Percentiles rank a stretch among this genome's conserved stretches.
Evolutionary conservation across 2,113 vertebrate genomes (phyloP).

Genomic region (Myiagra hebetior): DNA sequence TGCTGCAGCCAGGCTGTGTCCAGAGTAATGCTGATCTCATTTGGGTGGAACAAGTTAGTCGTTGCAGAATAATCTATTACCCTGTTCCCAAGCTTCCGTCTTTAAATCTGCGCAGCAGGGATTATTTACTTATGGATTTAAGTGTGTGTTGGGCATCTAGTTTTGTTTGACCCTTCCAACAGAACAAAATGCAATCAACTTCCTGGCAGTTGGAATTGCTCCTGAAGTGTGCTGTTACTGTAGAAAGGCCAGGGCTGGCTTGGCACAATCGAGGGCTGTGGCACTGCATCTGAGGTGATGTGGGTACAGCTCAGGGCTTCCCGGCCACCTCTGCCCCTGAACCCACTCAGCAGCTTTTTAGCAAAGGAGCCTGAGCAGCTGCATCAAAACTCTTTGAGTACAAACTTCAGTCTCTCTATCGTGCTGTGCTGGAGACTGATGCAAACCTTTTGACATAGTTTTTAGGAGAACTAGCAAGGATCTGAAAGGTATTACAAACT

Average conservation of each 20-base stretch:
- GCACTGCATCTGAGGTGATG: fast-evolving
- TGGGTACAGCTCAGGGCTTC: neutral
- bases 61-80: neutral
- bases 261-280: fast-evolving
- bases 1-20: neutral
- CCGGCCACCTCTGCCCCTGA: fast-evolving
- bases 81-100: neutral
- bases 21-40: neutral
- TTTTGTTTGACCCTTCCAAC: neutral
- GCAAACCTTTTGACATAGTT: neutral
- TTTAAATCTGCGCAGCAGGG: neutral
- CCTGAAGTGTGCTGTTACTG: neutral
- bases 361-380: neutral
- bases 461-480: neutral
- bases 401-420: neutral
- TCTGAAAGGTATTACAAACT: neutral
- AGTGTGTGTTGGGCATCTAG: neutral
- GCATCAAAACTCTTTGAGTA: neutral
- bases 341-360: neutral
- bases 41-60: slow-evolving; percentile 32
- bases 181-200: neutral
- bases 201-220: neutral
- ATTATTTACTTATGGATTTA: slow-evolving; percentile 51
- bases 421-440: neutral
- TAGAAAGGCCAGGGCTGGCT: neutral